Evolutionary conservation across 2,888 invertebrate genomes (phyloP).

Genomic region (Oxyteleia sp.): DNA sequence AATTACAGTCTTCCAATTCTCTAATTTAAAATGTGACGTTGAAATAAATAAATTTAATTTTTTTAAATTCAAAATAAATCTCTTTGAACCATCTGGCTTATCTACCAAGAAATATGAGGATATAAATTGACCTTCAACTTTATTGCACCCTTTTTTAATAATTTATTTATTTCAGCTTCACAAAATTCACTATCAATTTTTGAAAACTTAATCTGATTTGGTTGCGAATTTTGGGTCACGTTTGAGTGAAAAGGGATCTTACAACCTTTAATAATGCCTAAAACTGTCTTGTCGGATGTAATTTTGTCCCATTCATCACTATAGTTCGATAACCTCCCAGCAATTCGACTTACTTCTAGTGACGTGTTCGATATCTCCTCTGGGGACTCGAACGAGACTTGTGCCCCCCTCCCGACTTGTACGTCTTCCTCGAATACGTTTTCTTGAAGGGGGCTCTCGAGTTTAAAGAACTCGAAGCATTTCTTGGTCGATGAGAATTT

Average conservation of each 20-base stretch:
- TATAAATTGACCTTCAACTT: neutral
- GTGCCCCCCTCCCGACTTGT: conserved; percentile 3
- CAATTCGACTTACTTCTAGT: neutral
- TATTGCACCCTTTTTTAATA: conserved; percentile 8
- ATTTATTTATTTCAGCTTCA: conserved; percentile 9
- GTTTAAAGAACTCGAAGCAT: conserved; percentile 5
- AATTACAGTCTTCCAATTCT: neutral
- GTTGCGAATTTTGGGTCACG: neutral
- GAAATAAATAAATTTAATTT: conserved; percentile 5
- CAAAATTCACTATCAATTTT: neutral
- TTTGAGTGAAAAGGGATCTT: conserved; percentile 4
- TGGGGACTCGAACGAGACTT: neutral
- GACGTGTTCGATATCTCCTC: conserved; percentile 9
- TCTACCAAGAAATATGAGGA: conserved; percentile 7
- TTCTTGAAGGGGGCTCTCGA: conserved; percentile 18
- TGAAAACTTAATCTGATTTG: conserved; percentile 1
- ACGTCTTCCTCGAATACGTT: neutral
- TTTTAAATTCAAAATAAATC: conserved; percentile 5
- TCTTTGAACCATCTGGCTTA: neutral
- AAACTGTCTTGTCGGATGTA: neutral
- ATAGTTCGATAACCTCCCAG: conserved; percentile 15
- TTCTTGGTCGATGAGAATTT: neutral
- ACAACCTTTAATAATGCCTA: neutral
- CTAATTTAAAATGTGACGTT: neutral
- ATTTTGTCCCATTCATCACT: too few species aligned